Conservation (phyloP, 2,113 vertebrate species). For the Tringa solitaria region DNA sequence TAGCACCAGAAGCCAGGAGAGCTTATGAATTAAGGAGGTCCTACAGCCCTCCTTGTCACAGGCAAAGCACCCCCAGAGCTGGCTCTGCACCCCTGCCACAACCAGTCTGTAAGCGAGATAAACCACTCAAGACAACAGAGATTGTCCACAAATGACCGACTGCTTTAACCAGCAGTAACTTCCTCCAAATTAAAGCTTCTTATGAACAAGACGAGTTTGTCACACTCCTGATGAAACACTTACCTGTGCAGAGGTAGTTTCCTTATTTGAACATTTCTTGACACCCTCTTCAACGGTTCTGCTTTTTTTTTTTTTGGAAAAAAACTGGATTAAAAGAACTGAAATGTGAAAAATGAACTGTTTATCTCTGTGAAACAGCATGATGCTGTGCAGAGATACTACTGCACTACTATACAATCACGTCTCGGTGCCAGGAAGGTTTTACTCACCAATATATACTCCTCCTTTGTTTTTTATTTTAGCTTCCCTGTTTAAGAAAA, state of each 20-base stretch:
- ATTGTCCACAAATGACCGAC: not conserved
- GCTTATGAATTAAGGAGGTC: not conserved
- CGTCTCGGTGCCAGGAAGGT: not conserved
- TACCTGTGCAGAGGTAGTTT: not conserved
- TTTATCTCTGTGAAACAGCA: not conserved
- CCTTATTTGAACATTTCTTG: not conserved
- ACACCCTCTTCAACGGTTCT: not conserved
- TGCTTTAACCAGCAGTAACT: not conserved
- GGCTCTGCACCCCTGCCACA: not conserved
- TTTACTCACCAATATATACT: not conserved
- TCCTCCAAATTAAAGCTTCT: not conserved
- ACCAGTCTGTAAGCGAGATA: not conserved
- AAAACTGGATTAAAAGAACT: not conserved
- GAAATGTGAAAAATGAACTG: not conserved
- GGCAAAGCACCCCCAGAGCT: not conserved
- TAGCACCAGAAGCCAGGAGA: not conserved
- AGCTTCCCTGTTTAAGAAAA: not conserved
- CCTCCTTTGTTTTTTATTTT: not conserved
- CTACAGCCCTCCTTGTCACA: not conserved
- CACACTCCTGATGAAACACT: not conserved
- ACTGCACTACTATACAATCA: not conserved
- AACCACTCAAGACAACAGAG: not conserved
- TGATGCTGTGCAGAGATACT: not conserved
- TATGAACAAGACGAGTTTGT: not conserved
- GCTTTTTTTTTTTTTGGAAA: not conserved